Conservation (phyloP, 2,797 vertebrate genomes). For the Helarctos malayanus region DNA sequence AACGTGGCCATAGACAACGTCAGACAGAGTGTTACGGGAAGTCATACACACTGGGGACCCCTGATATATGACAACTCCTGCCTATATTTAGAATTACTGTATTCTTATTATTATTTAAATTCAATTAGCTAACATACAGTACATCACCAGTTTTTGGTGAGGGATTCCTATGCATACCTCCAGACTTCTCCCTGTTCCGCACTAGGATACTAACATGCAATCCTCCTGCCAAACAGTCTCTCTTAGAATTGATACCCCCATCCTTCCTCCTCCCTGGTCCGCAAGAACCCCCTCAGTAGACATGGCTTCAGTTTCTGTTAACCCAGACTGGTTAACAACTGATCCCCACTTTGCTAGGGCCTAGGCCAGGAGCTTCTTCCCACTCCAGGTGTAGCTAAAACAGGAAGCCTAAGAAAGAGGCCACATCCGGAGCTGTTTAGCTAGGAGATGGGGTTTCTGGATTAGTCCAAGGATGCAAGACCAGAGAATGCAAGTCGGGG, state of each 20-base stretch:
- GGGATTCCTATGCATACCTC: background rate
- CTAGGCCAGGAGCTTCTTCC: background rate
- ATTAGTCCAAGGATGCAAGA: background rate
- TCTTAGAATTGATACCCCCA: background rate
- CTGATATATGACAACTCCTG: background rate
- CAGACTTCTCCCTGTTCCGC: background rate
- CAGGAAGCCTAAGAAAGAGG: constrained; percentile 49
- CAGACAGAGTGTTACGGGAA: background rate
- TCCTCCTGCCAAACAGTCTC: background rate
- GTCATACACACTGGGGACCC: background rate
- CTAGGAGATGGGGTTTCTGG: background rate
- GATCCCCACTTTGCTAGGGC: background rate
- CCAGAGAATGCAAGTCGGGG: background rate
- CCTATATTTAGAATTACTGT: background rate
- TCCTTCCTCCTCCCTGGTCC: background rate
- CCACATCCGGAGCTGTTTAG: background rate
- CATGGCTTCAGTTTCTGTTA: background rate
- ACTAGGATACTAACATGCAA: background rate
- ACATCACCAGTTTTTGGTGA: background rate
- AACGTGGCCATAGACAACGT: background rate
- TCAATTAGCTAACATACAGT: background rate
- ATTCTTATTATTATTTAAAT: background rate
- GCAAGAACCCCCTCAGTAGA: background rate
- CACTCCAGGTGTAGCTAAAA: background rate
- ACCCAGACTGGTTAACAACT: background rate